Conservation (phyloP, 2,113 vertebrate species). For the Perognathus longimembris region DNA sequence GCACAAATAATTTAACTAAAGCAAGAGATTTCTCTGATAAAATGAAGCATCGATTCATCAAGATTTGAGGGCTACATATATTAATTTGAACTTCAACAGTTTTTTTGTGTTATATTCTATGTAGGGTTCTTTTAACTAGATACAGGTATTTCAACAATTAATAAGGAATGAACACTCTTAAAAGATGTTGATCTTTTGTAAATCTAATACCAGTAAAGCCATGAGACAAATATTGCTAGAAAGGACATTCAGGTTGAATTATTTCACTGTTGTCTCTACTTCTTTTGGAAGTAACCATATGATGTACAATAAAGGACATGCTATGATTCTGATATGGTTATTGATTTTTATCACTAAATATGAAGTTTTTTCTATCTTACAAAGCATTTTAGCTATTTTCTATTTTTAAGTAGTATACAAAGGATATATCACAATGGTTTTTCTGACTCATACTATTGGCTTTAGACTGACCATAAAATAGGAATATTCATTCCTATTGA, state of each 20-base stretch:
- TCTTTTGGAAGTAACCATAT: conserved; percentile 38
- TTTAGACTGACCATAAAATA: no score
- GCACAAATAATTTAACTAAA: conserved; percentile 49
- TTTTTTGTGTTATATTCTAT: conserved; percentile 28
- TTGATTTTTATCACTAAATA: background rate
- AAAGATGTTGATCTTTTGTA: conserved; percentile 22
- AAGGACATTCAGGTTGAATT: background rate
- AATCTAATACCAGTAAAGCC: background rate
- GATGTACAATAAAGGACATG: background rate
- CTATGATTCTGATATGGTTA: background rate
- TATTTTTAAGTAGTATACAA: background rate
- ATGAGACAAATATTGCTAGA: conserved; percentile 3
- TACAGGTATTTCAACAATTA: background rate
- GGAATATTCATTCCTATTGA: no score
- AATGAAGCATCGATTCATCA: conserved; percentile 53
- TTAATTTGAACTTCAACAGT: conserved; percentile 68
- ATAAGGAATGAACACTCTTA: conserved; percentile 16
- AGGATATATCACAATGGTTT: background rate
- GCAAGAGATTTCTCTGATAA: conserved; percentile 43
- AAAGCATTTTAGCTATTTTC: background rate
- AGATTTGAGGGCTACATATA: conserved; percentile 35
- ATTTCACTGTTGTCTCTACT: background rate
- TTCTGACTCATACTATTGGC: background rate
- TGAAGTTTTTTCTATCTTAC: background rate
- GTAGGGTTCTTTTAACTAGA: background rate